Percentiles rank a stretch among this genome's conserved stretches.
Conservation (phyloP, 2,888 invertebrate species). For the Helobdella robusta region DNA sequence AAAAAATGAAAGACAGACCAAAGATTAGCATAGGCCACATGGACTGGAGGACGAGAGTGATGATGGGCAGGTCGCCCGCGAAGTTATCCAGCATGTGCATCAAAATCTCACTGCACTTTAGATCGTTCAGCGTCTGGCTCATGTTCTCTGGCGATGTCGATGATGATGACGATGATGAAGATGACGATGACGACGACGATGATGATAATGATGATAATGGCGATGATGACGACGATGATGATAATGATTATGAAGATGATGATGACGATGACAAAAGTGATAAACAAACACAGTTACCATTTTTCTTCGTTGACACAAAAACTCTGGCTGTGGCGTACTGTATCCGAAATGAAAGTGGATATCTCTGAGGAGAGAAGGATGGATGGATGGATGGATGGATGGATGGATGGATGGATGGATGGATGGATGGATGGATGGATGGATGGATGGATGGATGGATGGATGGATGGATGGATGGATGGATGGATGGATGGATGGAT, state of each 20-base stretch:
- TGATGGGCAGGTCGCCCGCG: neutral
- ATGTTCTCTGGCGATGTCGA: neutral
- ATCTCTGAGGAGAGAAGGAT: conserved; percentile 3
- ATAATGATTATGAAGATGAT: neutral
- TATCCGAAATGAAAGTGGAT: neutral
- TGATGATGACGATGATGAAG: no score
- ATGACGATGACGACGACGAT: neutral
- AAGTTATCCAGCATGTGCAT: conserved; percentile 17
- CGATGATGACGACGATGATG: neutral
- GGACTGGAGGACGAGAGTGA: conserved; percentile 10
- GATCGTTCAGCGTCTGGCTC: neutral
- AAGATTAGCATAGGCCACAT: conserved; percentile 18
- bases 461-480: no score
- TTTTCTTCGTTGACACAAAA: conserved; percentile 5
- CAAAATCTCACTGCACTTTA: neutral
- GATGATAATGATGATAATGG: neutral
- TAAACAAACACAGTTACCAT: neutral
- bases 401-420: no score
- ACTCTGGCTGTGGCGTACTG: conserved; percentile 13
- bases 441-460: no score
- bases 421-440: no score
- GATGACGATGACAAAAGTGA: neutral
- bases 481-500: no score
- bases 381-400: no score
- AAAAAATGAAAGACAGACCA: neutral